These are phyloP conservation scores for Caenorhabditis afra DNA, from an alignment of 2,888 invertebrate species.

Conservation along the genomic window DNA sequence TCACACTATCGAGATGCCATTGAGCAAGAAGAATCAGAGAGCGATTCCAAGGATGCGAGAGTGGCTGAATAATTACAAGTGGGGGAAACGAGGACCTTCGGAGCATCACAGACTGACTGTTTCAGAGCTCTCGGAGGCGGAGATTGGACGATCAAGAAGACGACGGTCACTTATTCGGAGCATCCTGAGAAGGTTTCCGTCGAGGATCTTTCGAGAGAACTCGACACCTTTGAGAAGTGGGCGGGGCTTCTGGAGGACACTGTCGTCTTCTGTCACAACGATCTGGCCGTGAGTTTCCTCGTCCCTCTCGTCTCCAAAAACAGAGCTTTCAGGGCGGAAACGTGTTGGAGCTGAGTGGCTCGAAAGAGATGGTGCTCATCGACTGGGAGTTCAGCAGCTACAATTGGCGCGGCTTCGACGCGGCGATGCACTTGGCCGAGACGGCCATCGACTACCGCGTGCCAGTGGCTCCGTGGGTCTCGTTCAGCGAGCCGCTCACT, in stretches of 20 bases:
- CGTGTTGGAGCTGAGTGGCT: slow-evolving; percentile 20
- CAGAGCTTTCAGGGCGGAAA: slow-evolving; percentile 12
- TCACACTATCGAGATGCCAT: slow-evolving; percentile 30
- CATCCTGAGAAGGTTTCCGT: slow-evolving; percentile 27
- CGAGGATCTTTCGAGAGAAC: slow-evolving; percentile 27
- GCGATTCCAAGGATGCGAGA: slow-evolving; percentile 32
- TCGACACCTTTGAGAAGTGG: slow-evolving; percentile 34
- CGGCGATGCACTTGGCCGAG: slow-evolving; percentile 44
- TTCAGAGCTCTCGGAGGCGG: slow-evolving; percentile 31
- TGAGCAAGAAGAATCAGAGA: slow-evolving; percentile 4
- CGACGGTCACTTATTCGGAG: slow-evolving; percentile 24
- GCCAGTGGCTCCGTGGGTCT: slow-evolving; percentile 19
- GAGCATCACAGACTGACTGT: not conserved
- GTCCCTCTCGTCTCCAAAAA: no score
- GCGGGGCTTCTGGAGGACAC: slow-evolving; percentile 26
- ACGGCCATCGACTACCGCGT: slow-evolving; percentile 30
- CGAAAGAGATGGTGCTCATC: slow-evolving; percentile 17
- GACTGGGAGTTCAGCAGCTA: slow-evolving; percentile 41
- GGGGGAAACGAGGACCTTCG: not conserved
- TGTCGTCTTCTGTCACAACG: slow-evolving; percentile 36
- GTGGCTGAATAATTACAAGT: slow-evolving; percentile 37
- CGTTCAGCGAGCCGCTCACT: slow-evolving; percentile 26
- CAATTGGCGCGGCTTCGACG: slow-evolving; percentile 42
- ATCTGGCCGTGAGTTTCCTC: slow-evolving; percentile 9
- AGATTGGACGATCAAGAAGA: slow-evolving; percentile 11